Percentiles rank a stretch among this genome's conserved stretches.
These are phyloP conservation scores for Podarcis cretensis DNA, from an alignment of 2,113 vertebrate species.

Conservation along the genomic window DNA sequence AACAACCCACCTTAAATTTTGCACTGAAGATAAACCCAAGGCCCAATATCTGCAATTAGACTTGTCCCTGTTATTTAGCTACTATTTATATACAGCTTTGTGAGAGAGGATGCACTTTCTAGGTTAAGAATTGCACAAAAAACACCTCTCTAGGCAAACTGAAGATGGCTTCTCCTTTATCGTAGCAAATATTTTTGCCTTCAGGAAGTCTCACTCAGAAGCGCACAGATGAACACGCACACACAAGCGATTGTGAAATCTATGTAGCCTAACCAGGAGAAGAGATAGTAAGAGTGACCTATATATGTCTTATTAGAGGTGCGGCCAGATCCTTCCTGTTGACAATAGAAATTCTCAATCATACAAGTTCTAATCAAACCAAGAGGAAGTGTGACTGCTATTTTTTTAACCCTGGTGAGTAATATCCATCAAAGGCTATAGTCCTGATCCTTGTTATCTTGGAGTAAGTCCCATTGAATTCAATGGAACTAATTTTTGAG, in stretches of 20 bases:
- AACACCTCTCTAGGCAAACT: conserved; percentile 4
- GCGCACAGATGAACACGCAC: not conserved
- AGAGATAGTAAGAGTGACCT: not conserved
- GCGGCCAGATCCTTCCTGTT: not conserved
- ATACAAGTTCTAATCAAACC: not conserved
- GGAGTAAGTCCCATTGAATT: no score
- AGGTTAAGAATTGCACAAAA: not conserved
- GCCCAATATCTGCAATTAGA: not conserved
- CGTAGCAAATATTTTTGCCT: conserved; percentile 14
- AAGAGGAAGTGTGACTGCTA: not conserved
- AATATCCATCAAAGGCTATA: no score
- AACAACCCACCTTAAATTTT: not conserved
- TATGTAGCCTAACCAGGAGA: not conserved
- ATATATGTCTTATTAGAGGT: not conserved
- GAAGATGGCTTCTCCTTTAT: not conserved
- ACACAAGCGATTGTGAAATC: conserved; percentile 10
- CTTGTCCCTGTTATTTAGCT: not conserved
- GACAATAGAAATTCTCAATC: not conserved
- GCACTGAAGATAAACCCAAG: not conserved
- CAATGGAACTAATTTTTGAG: no score
- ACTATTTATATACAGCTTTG: not conserved
- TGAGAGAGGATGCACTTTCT: not conserved
- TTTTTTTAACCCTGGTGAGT: not conserved
- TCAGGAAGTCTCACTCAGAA: not conserved
- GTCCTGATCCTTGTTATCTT: no score